Conservation (phyloP, 2,113 vertebrate genomes). For the Tylochromis polylepis region DNA sequence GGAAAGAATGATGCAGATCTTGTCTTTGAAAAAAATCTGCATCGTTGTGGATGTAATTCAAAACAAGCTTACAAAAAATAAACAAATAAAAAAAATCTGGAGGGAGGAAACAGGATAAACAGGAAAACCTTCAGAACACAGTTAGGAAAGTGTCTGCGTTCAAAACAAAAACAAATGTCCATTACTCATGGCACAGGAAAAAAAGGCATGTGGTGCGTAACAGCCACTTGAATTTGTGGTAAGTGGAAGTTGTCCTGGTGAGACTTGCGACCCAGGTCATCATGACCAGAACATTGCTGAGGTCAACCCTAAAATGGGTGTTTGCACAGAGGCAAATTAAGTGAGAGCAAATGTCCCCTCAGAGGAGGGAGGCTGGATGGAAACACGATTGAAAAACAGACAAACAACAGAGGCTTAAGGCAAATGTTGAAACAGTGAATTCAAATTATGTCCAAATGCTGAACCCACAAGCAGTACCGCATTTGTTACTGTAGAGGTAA, state of each 20-base stretch:
- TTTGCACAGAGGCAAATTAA: neutral
- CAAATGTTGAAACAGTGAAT: neutral
- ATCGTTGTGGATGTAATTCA: neutral
- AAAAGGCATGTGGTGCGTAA: neutral
- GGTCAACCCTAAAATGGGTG: neutral
- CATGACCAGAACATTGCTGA: constrained; percentile 8
- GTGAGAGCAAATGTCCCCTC: neutral
- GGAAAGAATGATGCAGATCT: neutral
- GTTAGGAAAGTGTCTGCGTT: neutral
- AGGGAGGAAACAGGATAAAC: neutral
- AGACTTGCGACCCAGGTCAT: constrained; percentile 7
- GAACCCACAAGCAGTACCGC: neutral
- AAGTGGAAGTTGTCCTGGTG: neutral
- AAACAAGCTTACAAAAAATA: neutral
- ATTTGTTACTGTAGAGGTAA: neutral
- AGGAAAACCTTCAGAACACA: neutral
- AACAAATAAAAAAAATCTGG: neutral
- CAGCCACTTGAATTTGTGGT: neutral
- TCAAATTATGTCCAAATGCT: neutral
- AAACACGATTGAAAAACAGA: neutral
- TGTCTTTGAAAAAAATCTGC: neutral
- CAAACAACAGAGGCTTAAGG: neutral
- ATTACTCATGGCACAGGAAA: neutral
- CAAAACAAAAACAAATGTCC: neutral
- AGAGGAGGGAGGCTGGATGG: neutral